Conservation (phyloP, 2,888 invertebrate genomes). For the Axea sp. region DNA sequence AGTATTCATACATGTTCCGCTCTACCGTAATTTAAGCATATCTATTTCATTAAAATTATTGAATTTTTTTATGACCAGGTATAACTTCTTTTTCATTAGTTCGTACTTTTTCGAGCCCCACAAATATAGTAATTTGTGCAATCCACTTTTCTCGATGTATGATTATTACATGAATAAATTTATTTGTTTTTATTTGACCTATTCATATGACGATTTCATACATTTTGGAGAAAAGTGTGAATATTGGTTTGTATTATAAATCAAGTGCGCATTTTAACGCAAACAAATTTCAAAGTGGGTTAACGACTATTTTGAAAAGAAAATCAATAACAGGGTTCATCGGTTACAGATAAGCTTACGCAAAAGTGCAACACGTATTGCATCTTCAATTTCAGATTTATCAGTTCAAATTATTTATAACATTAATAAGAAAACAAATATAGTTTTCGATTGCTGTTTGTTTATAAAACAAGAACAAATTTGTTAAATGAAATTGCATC, state of each 20-base stretch:
- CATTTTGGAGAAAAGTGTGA: constrained; percentile 47
- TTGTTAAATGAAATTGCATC: no score
- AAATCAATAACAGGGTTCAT: constrained; percentile 54
- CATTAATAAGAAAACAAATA: no score
- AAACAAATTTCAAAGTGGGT: constrained; percentile 53
- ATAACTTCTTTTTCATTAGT: constrained; percentile 31
- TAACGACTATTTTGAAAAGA: constrained; percentile 58
- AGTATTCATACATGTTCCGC: no score
- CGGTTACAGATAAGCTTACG: constrained; percentile 50
- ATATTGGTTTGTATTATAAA: constrained; percentile 45
- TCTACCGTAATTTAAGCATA: no score
- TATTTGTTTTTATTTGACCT: constrained; percentile 48
- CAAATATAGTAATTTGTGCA: constrained; percentile 45
- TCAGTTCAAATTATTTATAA: constrained; percentile 21
- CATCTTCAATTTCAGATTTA: constrained; percentile 39
- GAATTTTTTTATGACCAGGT: no score
- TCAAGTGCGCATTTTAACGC: constrained; percentile 58
- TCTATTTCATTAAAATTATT: no score
- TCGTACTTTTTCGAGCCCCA: constrained; percentile 17
- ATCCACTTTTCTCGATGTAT: constrained; percentile 35
- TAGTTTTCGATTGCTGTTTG: no score
- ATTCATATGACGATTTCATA: constrained; percentile 25
- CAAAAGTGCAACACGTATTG: not conserved
- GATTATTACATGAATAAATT: constrained; percentile 52
- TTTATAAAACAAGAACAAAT: no score